Percentiles rank a stretch among this genome's conserved stretches.
These are phyloP conservation scores for Drosophila stalkeri DNA, from an alignment of 2,888 invertebrate species.

Conservation along the genomic window DNA sequence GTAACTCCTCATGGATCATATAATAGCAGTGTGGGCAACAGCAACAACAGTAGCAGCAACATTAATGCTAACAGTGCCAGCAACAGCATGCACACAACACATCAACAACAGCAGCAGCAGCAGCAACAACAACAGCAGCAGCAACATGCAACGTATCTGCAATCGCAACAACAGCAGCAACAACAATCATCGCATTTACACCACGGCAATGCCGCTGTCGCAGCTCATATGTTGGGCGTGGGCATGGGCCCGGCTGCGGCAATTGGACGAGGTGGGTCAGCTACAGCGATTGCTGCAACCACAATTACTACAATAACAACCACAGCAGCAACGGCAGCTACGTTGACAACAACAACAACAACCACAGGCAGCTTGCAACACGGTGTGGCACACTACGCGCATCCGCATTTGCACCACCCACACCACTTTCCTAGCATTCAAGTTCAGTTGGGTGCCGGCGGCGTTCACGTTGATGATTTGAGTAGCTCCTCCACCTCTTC, in stretches of 20 bases:
- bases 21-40: constrained; percentile 56
- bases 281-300: constrained; percentile 57
- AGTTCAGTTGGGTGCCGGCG: constrained; percentile 59
- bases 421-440: constrained; percentile 58
- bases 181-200: constrained; percentile 52
- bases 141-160: constrained; percentile 24
- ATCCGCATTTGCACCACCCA: constrained; percentile 50
- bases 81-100: constrained; percentile 57
- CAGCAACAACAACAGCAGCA: constrained; percentile 58
- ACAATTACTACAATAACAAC: constrained; percentile 55
- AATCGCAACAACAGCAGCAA: constrained; percentile 51
- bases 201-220: constrained; percentile 60
- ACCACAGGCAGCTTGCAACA: constrained; percentile 59
- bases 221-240: constrained; percentile 61
- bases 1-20: constrained; percentile 55
- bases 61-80: constrained; percentile 69
- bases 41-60: constrained; percentile 56
- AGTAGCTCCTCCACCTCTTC: constrained; percentile 66
- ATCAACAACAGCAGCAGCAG: constrained; percentile 22
- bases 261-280: constrained; percentile 82
- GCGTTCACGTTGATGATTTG: constrained; percentile 64
- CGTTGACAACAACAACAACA: constrained; percentile 50
- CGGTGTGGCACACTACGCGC: constrained; percentile 39
- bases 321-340: constrained; percentile 48
- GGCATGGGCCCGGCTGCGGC: constrained; percentile 47